Percentiles rank a stretch among this genome's conserved stretches.
Conservation (phyloP, 2,888 invertebrate species). For the Cerastis rubricosa region DNA sequence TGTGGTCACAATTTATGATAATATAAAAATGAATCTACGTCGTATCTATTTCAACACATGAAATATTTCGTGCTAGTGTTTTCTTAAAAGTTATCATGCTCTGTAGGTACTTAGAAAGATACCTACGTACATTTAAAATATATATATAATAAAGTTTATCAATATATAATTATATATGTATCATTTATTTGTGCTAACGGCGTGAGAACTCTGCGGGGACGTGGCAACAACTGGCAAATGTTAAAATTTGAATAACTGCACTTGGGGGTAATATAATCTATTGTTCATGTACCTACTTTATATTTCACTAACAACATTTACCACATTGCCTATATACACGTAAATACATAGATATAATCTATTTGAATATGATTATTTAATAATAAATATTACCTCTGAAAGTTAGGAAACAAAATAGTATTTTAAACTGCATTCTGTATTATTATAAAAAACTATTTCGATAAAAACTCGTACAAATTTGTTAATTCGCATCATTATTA, state of each 20-base stretch:
- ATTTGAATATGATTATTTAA: constrained; percentile 90
- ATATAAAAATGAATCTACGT: constrained; percentile 88
- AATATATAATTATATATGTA: constrained; percentile 68
- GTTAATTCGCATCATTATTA: constrained; percentile 87
- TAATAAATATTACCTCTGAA: constrained; percentile 92
- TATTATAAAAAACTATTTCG: constrained; percentile 90
- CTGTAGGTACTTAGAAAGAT: constrained; percentile 80
- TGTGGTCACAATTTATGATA: constrained; percentile 90
- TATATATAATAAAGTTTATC: constrained; percentile 68
- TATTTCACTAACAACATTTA: constrained; percentile 83
- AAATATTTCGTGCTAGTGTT: constrained; percentile 87
- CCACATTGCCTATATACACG: constrained; percentile 86
- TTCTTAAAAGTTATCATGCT: constrained; percentile 83
- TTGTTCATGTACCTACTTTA: constrained; percentile 79
- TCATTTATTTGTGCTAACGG: constrained; percentile 88
- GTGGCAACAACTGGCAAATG: constrained; percentile 87
- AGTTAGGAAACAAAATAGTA: constrained; percentile 91
- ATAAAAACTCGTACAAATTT: constrained; percentile 90
- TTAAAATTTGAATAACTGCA: constrained; percentile 91
- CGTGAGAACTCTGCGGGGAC: constrained; percentile 87
- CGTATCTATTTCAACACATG: constrained; percentile 85
- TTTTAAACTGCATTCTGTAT: constrained; percentile 88
- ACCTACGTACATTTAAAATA: constrained; percentile 76
- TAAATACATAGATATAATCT: constrained; percentile 92
- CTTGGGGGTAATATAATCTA: constrained; percentile 84